phyloP scores from a whole-genome alignment of 35 echinoderm and acorn worm species.

The Holothuria glaberrima region DNA sequence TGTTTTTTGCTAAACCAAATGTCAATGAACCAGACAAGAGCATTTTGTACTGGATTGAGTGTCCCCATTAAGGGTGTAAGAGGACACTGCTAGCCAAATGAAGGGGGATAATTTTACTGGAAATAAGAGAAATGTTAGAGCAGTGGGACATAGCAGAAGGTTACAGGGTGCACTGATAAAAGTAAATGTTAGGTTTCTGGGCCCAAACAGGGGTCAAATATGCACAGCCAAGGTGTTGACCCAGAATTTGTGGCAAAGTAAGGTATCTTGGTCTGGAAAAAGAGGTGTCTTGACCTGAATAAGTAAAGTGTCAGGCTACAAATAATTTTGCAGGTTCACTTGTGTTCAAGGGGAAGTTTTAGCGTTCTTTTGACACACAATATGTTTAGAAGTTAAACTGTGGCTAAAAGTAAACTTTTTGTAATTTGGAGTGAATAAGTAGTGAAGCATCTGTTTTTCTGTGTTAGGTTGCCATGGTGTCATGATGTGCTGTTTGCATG shows the following conservation, averaged over 20 bases:
- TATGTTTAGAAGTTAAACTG: too few species aligned
- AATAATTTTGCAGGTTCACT: too few species aligned
- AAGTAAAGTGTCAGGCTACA: constrained; percentile 2
- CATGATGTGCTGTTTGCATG: too few species aligned
- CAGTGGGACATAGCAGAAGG: constrained; percentile 50
- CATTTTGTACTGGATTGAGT: constrained; percentile 51
- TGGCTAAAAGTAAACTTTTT: too few species aligned
- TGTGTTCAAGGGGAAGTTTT: too few species aligned
- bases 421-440: too few species aligned
- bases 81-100: constrained; percentile 63
- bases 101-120: constrained; percentile 58
- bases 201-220: constrained; percentile 55
- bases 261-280: constrained; percentile 23
- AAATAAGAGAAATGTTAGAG: constrained; percentile 50
- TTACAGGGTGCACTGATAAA: constrained; percentile 46
- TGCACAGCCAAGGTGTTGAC: constrained; percentile 33
- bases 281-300: constrained; percentile 48
- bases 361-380: too few species aligned
- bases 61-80: constrained; percentile 69
- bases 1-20: constrained; percentile 59
- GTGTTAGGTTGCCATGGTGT: too few species aligned
- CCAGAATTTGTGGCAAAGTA: constrained; percentile 16
- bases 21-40: constrained; percentile 59
- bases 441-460: too few species aligned
- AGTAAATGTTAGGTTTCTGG: constrained; percentile 59